phyloP scores from a whole-genome alignment of 2,888 invertebrate genomes.

The Sinotaia quadrata region DNA sequence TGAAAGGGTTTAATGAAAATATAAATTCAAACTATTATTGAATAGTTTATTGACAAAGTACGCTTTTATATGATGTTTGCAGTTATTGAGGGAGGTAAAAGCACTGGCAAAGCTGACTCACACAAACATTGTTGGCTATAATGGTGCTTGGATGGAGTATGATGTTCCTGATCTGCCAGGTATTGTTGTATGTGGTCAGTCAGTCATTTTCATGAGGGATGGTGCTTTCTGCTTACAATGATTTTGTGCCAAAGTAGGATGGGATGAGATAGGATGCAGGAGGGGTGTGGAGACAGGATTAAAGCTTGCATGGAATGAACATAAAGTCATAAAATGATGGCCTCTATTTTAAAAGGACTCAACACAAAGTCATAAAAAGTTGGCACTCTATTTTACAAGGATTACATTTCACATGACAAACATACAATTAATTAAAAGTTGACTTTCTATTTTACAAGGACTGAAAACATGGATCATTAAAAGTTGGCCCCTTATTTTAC shows the following conservation, averaged over 20 bases:
- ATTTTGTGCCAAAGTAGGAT: neutral
- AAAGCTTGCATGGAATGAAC: neutral
- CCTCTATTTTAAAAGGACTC: too few relatives aligned
- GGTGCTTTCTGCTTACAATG: too few relatives aligned
- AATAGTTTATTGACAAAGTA: neutral
- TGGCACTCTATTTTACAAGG: too few relatives aligned
- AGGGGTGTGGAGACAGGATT: neutral
- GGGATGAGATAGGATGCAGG: neutral
- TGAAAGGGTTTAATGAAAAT: too few relatives aligned
- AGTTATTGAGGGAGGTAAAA: conserved; percentile 82
- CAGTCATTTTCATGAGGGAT: neutral
- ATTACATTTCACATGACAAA: too few relatives aligned
- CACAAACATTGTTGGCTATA: conserved; percentile 86
- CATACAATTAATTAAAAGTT: too few relatives aligned
- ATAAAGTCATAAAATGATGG: too few relatives aligned
- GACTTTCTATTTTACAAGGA: too few relatives aligned
- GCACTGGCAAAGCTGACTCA: conserved; percentile 85
- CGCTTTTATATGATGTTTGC: conserved; percentile 1
- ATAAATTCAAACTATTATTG: neutral
- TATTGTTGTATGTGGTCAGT: too few relatives aligned
- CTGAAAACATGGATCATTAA: too few relatives aligned
- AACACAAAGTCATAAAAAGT: too few relatives aligned
- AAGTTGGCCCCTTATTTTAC: too few relatives aligned
- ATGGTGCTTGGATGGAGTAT: conserved; percentile 85
- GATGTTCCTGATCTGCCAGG: conserved; percentile 34